Conservation (phyloP, 37 sponge, comb jelly and placozoan species). For the Oopsacas minuta region DNA sequence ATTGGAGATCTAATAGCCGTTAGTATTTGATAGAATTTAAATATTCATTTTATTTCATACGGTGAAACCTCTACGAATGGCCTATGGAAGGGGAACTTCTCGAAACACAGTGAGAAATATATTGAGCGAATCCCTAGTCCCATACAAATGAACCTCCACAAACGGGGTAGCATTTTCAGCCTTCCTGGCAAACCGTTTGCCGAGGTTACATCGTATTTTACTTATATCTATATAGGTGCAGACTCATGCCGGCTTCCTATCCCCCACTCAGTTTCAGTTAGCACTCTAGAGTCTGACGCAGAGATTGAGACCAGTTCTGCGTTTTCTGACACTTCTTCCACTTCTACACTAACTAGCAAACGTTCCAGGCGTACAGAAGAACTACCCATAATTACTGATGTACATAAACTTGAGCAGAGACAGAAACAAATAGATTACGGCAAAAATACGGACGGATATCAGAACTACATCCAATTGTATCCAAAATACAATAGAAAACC, state of each 20-base stretch:
- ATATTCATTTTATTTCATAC: background rate
- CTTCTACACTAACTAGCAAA: conserved; percentile 2
- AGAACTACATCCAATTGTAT: conserved; percentile 36
- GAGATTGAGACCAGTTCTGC: background rate
- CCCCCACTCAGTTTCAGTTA: background rate
- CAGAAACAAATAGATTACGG: conserved; percentile 87
- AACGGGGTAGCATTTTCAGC: no score
- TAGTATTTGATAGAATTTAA: no score
- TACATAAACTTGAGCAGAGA: conserved; percentile 47
- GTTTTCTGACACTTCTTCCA: background rate
- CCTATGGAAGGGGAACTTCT: no score
- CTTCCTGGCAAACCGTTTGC: no score
- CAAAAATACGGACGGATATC: conserved; percentile 79
- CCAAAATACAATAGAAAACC: conserved; percentile 51
- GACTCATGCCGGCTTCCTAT: background rate
- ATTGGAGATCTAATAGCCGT: background rate
- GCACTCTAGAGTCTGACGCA: background rate
- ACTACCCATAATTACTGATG: conserved; percentile 16
- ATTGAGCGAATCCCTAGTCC: no score
- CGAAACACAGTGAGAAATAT: no score
- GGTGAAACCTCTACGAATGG: background rate
- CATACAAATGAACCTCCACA: no score
- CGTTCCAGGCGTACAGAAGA: background rate
- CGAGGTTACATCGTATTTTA: no score
- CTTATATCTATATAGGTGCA: background rate